phyloP scores from a whole-genome alignment of 1,140 invertebrate genomes.

The Lasaia peninsularis region DNA sequence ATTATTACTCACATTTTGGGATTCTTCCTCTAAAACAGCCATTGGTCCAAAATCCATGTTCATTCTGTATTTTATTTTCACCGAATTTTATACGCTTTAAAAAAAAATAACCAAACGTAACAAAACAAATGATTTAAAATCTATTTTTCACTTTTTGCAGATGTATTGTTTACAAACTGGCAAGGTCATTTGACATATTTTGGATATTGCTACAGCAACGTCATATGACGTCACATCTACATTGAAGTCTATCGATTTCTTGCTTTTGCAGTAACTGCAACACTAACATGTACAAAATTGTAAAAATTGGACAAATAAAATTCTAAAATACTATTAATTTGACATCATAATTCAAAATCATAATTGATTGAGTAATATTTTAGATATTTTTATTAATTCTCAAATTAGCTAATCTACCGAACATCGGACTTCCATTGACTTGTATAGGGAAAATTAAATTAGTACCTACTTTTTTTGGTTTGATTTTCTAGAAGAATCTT shows the following conservation, averaged over 20 bases:
- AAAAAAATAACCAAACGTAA: slow-evolving; percentile 24
- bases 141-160: slow-evolving; percentile 36
- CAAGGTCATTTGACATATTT: slow-evolving; percentile 75
- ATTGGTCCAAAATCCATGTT: slow-evolving; percentile 71
- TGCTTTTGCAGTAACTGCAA: neutral
- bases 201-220: slow-evolving; percentile 45
- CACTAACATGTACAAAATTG: no score
- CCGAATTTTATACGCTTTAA: neutral
- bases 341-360: no score
- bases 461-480: no score
- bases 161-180: slow-evolving; percentile 73
- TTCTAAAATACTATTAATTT: no score
- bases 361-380: no score
- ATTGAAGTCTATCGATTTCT: slow-evolving; percentile 19
- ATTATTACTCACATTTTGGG: slow-evolving; percentile 59
- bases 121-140: slow-evolving; percentile 30
- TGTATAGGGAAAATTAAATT: no score
- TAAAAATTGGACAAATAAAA: no score
- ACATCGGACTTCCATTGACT: no score
- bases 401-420: no score
- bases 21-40: slow-evolving; percentile 69
- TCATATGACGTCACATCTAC: slow-evolving; percentile 36
- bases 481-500: no score
- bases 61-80: slow-evolving; percentile 39
- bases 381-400: no score